Evolutionary conservation across 2,888 invertebrate species (phyloP), one percentile per base, ranked within the genome.

Genomic region (Cephus runcator): DNA sequence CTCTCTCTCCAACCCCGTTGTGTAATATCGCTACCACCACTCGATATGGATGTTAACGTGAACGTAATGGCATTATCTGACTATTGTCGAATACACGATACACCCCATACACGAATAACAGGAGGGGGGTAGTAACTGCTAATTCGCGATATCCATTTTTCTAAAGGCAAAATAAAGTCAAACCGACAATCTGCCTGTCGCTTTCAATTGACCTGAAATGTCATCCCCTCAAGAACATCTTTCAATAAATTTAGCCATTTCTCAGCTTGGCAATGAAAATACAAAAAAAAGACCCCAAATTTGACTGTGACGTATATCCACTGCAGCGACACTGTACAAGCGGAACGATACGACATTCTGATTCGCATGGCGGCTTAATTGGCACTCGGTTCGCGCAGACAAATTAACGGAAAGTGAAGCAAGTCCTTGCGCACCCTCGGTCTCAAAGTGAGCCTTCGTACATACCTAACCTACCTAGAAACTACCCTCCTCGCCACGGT

Each of bases 41-140:
- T 83, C 84, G 83, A 85, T 84, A 83, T 84, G 85, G 81, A 83
- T 84, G 85, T 87, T 86, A 85, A 87, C 86, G 85, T 82, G 83
- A 79, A 82, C 85, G 85, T 86, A 85, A 87, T 87, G 84, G 85
- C 81, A 84, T 85, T 87, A 87, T 87, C 86, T 83, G 79, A 80
- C 82, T 80, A 76, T 80, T 69, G 69, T 69, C 31, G 15, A 4
- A 30, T 30, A 69, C 69, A 69, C 33, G 69, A 31, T 30, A 69
- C 33, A 69, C 30, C 31, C 69, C 15, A 69, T 30, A 69, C 11
- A 33, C 30, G 69, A 69, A 30, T 30, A 69, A 69, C 77, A 36
- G 75, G 69, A 73, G 35, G 12, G 73, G 34, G n/a, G 33, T 73
- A 73, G 40, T 15, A 40, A 40, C 40, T 15, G 40, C 73, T 73